These are phyloP conservation scores for Eurystomus glaucurus DNA, from an alignment of 2,797 vertebrate species.

Conservation along the genomic window DNA sequence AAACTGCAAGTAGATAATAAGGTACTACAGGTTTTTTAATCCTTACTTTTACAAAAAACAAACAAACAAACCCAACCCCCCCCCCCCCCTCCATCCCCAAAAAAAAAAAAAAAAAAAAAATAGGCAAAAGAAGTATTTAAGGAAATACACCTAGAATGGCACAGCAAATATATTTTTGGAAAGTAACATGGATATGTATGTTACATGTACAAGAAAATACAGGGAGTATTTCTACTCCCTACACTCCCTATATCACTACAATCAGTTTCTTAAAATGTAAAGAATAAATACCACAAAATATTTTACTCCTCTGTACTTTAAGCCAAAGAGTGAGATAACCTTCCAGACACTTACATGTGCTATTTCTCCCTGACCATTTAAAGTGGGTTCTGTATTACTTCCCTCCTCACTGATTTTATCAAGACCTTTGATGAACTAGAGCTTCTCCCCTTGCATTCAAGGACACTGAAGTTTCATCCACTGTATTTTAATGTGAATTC, in stretches of 20 bases:
- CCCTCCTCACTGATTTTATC: neutral
- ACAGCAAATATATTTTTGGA: accelerated
- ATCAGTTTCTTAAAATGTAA: neutral
- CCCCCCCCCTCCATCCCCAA: too few relatives aligned
- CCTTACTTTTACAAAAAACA: neutral
- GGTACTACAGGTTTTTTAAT: accelerated
- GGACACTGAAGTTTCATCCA: neutral
- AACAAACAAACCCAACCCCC: too few relatives aligned
- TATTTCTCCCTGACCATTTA: neutral
- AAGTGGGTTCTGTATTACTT: neutral
- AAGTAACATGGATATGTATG: neutral
- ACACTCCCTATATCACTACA: too few relatives aligned
- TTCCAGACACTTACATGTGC: neutral
- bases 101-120: too few relatives aligned
- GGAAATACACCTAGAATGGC: neutral
- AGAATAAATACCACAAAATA: neutral
- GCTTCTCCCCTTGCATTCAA: neutral
- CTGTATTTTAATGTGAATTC: neutral
- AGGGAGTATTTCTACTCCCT: neutral
- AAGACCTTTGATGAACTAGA: neutral
- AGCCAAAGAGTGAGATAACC: neutral
- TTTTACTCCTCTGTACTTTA: neutral
- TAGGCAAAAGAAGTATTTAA: neutral
- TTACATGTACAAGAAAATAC: neutral
- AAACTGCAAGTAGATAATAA: neutral